Conservation (phyloP, 2,113 vertebrate genomes). For the Quiscalus mexicanus region DNA sequence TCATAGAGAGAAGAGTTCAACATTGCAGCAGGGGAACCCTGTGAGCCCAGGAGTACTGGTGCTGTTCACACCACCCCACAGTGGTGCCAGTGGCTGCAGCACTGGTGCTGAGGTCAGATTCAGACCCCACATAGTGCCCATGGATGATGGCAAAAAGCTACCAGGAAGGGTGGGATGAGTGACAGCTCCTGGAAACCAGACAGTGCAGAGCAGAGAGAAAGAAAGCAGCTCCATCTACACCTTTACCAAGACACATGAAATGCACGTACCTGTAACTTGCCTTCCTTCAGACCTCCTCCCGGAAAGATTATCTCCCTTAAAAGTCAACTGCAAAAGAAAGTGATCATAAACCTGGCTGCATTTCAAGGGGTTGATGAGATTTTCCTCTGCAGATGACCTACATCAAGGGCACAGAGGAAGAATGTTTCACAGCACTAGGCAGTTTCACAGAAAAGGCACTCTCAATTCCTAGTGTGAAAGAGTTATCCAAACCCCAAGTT, state of each 20-base stretch:
- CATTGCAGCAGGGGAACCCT: no score
- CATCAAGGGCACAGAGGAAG: slow-evolving; percentile 38
- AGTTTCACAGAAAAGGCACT: neutral
- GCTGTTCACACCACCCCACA: no score
- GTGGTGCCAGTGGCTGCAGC: no score
- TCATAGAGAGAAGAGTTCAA: no score
- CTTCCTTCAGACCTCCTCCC: slow-evolving; percentile 28
- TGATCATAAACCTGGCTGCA: neutral
- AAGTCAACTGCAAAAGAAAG: slow-evolving; percentile 32
- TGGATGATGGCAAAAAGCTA: neutral
- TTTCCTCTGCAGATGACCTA: slow-evolving; percentile 76
- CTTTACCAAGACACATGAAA: neutral
- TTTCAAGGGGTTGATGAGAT: neutral
- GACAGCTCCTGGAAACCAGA: neutral
- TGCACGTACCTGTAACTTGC: neutral
- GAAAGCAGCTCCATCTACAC: neutral
- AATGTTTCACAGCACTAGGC: neutral
- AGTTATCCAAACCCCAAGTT: neutral
- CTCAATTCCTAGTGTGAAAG: neutral
- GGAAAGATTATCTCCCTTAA: neutral
- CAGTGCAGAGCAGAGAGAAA: neutral
- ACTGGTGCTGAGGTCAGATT: no score
- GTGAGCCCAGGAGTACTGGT: no score
- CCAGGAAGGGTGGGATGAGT: neutral
- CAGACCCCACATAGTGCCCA: no score